Percentiles rank a stretch among this genome's conserved stretches.
phyloP scores from a whole-genome alignment of 2,113 vertebrate species.

The Corythornis madagascariensis region DNA sequence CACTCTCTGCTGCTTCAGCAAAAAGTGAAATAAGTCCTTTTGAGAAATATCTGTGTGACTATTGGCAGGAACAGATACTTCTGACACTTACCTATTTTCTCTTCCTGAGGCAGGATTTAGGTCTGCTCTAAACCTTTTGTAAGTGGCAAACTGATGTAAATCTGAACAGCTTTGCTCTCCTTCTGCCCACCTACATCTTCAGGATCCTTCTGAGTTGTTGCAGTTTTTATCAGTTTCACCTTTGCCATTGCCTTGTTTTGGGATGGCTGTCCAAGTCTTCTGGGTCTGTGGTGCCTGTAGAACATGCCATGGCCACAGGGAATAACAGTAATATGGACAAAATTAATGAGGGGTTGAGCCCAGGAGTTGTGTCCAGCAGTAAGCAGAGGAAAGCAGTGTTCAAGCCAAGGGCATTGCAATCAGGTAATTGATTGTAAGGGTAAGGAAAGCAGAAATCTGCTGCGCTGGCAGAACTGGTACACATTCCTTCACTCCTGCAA shows the following conservation, averaged over 20 bases:
- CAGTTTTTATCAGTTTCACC: not conserved
- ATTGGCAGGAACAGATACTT: not conserved
- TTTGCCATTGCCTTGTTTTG: not conserved
- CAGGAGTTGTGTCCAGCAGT: not conserved
- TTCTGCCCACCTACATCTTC: accelerated
- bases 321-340: no score
- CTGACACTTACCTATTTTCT: not conserved
- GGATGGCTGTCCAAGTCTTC: not conserved
- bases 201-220: not conserved
- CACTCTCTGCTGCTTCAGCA: conserved; percentile 1
- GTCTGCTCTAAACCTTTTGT: not conserved
- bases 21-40: not conserved
- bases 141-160: not conserved
- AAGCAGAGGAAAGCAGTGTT: not conserved
- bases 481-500: not conserved
- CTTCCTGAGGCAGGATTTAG: not conserved
- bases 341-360: not conserved
- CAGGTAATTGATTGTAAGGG: not conserved
- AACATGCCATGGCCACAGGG: not conserved
- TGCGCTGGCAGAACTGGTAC: not conserved
- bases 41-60: not conserved
- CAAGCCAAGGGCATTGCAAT: not conserved
- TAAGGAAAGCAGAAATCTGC: not conserved
- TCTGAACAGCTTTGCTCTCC: not conserved
- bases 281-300: not conserved